These are phyloP conservation scores for Dryas iulia DNA, from an alignment of 1,140 invertebrate genomes.

Conservation along the genomic window DNA sequence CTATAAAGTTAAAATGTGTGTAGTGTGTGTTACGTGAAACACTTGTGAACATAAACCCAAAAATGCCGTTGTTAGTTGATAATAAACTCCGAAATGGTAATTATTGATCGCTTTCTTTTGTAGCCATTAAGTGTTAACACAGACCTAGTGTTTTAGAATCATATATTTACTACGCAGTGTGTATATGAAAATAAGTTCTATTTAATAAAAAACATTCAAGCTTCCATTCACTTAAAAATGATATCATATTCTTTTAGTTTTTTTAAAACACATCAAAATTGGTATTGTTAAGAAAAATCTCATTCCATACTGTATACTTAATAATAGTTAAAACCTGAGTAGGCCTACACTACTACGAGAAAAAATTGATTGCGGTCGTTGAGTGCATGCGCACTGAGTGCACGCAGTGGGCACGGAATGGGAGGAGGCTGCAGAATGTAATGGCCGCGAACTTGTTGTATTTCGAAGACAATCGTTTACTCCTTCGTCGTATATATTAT, in stretches of 20 bases:
- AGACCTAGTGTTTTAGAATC: not conserved
- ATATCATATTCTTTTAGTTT: constrained; percentile 1
- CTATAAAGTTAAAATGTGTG: constrained; percentile 47
- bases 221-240: not conserved
- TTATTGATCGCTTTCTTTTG: constrained; percentile 65
- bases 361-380: constrained; percentile 64
- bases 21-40: constrained; percentile 57
- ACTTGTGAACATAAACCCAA: constrained; percentile 36
- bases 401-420: constrained; percentile 41
- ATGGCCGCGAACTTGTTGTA: constrained; percentile 68
- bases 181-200: not conserved
- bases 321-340: not conserved
- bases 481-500: not conserved
- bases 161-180: no score
- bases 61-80: constrained; percentile 71
- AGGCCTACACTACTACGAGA: constrained; percentile 32
- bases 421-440: constrained; percentile 54
- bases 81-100: constrained; percentile 69
- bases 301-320: not conserved
- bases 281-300: not conserved
- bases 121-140: constrained; percentile 50
- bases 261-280: not conserved
- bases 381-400: constrained; percentile 73
- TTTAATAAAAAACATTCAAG: not conserved
- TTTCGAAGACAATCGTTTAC: not conserved